These are phyloP conservation scores for Syrista parreyssii DNA, from an alignment of 2,888 invertebrate species.

Conservation along the genomic window DNA sequence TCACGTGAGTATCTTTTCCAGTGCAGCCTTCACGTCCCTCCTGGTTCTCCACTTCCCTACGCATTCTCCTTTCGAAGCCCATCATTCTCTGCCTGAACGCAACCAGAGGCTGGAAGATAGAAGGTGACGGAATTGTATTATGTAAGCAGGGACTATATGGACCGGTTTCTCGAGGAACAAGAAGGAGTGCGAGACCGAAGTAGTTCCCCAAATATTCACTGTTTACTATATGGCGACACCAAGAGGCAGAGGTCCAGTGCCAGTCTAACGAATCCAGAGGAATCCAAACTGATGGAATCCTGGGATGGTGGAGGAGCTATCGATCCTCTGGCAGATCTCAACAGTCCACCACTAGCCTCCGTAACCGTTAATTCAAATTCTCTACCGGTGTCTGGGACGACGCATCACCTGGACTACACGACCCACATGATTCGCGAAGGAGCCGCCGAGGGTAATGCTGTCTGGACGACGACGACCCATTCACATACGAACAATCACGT, in stretches of 20 bases:
- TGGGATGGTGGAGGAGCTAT: conserved; percentile 50
- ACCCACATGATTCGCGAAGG: conserved; percentile 31
- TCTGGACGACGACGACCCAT: conserved; percentile 27
- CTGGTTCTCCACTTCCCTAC: not conserved
- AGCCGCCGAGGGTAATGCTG: conserved; percentile 16
- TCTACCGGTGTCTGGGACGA: conserved; percentile 14
- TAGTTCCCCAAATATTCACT: conserved; percentile 77
- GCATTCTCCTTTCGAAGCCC: not conserved
- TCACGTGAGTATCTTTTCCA: conserved; percentile 73
- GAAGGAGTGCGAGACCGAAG: conserved; percentile 76
- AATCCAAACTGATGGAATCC: conserved; percentile 51
- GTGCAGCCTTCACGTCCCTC: not conserved
- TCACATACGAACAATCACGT: conserved; percentile 31
- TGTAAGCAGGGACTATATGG: conserved; percentile 84
- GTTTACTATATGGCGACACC: conserved; percentile 57
- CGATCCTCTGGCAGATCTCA: conserved; percentile 36
- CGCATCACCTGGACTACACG: conserved; percentile 32
- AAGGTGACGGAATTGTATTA: conserved; percentile 4
- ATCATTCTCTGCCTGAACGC: conserved; percentile 1
- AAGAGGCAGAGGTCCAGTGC: conserved; percentile 55
- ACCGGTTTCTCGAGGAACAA: conserved; percentile 90
- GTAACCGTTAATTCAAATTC: not conserved
- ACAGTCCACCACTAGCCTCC: conserved; percentile 23
- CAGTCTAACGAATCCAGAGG: conserved; percentile 47
- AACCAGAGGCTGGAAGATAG: not conserved